Evolutionary conservation across 2,797 vertebrate species (phyloP).

Genomic region (Scleropages formosus): DNA sequence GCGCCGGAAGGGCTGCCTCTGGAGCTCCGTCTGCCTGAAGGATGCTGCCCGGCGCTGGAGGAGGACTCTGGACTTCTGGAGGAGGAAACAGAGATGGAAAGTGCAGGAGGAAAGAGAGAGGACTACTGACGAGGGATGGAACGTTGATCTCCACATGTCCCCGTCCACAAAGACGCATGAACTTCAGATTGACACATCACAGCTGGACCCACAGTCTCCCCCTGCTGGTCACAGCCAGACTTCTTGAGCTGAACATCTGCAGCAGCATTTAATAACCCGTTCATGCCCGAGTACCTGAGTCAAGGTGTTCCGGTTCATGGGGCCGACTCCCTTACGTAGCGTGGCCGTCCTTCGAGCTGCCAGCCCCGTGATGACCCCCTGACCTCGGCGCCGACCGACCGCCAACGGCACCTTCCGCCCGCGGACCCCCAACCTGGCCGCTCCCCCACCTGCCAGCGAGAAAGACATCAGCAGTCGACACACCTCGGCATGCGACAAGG

Average conservation of each 20-base stretch:
- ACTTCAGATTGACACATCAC: not conserved
- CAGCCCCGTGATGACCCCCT: constrained; percentile 84
- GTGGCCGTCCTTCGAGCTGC: constrained; percentile 78
- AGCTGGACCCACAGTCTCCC: too few relatives aligned
- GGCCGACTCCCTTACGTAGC: constrained; percentile 74
- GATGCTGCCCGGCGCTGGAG: constrained; percentile 48
- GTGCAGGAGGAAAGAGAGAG: not conserved
- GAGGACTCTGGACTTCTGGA: constrained; percentile 53
- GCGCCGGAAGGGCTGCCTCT: constrained; percentile 66
- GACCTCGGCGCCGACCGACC: constrained; percentile 71
- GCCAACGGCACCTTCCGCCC: constrained; percentile 61
- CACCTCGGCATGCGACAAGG: not conserved
- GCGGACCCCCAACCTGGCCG: constrained; percentile 62
- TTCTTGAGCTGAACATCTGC: too few relatives aligned
- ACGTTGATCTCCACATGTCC: not conserved
- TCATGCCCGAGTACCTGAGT: constrained; percentile 51
- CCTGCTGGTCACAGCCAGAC: too few relatives aligned
- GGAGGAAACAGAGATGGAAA: not conserved
- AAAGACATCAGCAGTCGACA: not conserved
- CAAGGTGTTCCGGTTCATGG: constrained; percentile 73
- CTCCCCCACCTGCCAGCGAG: constrained; percentile 68
- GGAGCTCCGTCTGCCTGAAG: constrained; percentile 56
- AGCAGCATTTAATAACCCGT: not conserved
- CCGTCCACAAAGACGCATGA: not conserved
- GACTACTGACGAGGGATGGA: not conserved